Evolutionary conservation across 2,797 vertebrate species (phyloP).

Genomic region (Phoebastria nigripes): DNA sequence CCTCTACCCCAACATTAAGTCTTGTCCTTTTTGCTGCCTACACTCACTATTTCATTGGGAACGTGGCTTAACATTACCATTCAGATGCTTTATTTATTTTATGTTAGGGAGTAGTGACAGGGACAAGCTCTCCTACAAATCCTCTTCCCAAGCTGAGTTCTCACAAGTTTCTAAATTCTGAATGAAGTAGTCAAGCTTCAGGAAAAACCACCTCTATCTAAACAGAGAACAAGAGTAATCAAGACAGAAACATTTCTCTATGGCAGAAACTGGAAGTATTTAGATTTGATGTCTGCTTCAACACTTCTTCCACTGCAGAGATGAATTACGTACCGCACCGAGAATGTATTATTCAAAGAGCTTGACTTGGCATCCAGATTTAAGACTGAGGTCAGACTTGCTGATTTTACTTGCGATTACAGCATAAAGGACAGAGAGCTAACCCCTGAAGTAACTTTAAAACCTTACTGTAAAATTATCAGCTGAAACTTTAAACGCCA

Average conservation of each 20-base stretch:
- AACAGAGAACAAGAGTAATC: background rate
- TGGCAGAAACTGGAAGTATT: background rate
- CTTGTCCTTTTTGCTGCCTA: background rate
- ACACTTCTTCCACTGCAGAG: background rate
- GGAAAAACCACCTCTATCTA: background rate
- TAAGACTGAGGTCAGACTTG: background rate
- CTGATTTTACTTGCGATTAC: background rate
- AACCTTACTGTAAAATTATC: background rate
- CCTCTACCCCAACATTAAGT: background rate
- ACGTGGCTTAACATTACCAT: background rate
- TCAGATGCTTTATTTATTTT: background rate
- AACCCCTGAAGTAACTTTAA: background rate
- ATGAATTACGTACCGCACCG: background rate
- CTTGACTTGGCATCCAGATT: background rate
- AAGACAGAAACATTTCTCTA: background rate
- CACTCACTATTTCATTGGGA: background rate
- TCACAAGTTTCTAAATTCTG: background rate
- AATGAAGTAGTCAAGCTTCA: background rate
- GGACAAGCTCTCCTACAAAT: background rate
- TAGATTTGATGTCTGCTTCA: background rate
- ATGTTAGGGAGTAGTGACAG: rapidly evolving
- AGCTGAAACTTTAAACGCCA: background rate
- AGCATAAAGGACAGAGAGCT: background rate
- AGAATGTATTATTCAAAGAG: background rate
- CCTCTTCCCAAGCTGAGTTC: background rate